Conservation (phyloP, 1,140 invertebrate genomes). For the Drosophila nebulosa region DNA sequence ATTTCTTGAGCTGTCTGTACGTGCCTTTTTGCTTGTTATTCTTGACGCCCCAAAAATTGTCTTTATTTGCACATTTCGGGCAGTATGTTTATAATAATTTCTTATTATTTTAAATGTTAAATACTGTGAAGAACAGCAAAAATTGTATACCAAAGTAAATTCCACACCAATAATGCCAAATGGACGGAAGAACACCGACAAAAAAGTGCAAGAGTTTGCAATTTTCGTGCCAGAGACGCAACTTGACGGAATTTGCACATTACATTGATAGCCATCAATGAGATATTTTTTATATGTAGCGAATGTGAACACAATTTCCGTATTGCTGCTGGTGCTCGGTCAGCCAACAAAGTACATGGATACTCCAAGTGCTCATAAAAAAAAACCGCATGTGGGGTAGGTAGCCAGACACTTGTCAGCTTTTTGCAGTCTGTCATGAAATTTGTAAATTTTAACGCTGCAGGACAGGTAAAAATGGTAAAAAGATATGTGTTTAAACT, state of each 20-base stretch:
- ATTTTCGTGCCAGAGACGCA: not conserved
- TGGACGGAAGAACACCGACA: not conserved
- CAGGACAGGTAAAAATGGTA: not conserved
- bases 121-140: not conserved
- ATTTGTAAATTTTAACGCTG: not conserved
- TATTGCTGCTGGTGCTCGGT: not conserved
- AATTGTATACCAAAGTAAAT: not conserved
- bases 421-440: not conserved
- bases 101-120: not conserved
- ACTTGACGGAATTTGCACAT: not conserved
- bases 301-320: not conserved
- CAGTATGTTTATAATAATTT: not conserved
- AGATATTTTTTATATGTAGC: not conserved
- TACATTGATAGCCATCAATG: not conserved
- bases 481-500: too few relatives aligned
- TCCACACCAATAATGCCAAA: not conserved
- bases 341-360: too few relatives aligned
- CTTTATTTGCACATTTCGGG: not conserved
- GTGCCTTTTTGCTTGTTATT: slow-evolving; percentile 41
- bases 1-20: slow-evolving; percentile 33
- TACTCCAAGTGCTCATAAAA: not conserved
- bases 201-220: not conserved
- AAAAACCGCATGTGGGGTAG: not conserved
- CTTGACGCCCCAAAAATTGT: not conserved
- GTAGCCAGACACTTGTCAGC: not conserved